Evolutionary conservation across 2,113 vertebrate species (phyloP).

Genomic region (Pogonocichla stellata): DNA sequence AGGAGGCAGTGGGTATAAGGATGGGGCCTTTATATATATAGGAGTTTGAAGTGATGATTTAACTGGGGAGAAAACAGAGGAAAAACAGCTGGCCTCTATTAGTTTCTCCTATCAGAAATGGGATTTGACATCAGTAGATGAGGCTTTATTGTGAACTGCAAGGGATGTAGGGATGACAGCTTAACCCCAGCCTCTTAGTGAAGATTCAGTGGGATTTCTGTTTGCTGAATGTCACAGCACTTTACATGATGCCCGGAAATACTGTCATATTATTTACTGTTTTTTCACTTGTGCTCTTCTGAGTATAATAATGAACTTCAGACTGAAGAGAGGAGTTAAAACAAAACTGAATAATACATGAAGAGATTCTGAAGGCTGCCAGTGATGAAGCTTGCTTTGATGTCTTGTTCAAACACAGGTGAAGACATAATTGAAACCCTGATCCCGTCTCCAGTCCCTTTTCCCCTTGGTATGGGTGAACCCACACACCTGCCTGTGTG

Average conservation of each 20-base stretch:
- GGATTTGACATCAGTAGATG: neutral
- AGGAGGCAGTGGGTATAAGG: neutral
- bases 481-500: neutral
- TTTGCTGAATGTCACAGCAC: neutral
- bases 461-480: neutral
- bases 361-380: neutral
- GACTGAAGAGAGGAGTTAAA: neutral
- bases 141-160: neutral
- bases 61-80: neutral
- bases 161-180: neutral
- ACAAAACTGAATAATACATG: neutral
- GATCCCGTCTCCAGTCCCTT: neutral
- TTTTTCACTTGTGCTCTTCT: neutral
- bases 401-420: neutral
- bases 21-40: rapidly evolving
- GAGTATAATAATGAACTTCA: neutral
- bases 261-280: neutral
- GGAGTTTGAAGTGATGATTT: neutral
- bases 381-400: neutral
- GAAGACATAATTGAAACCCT: neutral
- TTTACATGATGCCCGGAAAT: neutral
- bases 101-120: neutral
- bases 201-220: neutral
- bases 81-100: neutral
- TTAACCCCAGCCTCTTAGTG: neutral